These are phyloP conservation scores for Brenthis daphne DNA, from an alignment of 2,888 invertebrate genomes.

Conservation along the genomic window DNA sequence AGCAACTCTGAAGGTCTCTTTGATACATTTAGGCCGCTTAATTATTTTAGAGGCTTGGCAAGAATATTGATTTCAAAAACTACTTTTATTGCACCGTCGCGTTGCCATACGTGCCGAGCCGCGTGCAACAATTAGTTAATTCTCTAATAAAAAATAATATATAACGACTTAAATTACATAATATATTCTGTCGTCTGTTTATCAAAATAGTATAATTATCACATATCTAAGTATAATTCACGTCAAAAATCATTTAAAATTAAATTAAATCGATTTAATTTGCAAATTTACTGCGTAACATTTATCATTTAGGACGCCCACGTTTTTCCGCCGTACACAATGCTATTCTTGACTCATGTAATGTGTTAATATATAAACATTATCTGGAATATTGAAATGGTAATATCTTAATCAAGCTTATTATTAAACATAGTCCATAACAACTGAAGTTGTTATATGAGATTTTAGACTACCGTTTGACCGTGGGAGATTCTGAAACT, in stretches of 20 bases:
- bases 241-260: slow-evolving; percentile 17
- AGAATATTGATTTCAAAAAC: too few species aligned
- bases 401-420: slow-evolving; percentile 30
- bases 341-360: slow-evolving; percentile 18
- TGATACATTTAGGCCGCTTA: too few species aligned
- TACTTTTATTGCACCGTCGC: too few species aligned
- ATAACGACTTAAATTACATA: too few species aligned
- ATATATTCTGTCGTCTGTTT: neutral
- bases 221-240: slow-evolving; percentile 5
- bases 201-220: neutral
- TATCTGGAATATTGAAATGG: slow-evolving; percentile 21
- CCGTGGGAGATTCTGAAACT: neutral
- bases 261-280: slow-evolving; percentile 12
- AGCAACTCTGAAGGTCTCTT: too few species aligned
- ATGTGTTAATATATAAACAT: slow-evolving; percentile 20
- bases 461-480: slow-evolving; percentile 11
- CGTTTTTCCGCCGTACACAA: slow-evolving; percentile 8
- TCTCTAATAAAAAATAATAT: too few species aligned
- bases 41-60: accelerated
- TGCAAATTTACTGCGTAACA: slow-evolving; percentile 17
- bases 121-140: too few species aligned
- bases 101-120: too few species aligned
- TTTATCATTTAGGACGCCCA: slow-evolving; percentile 27
- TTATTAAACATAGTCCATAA: slow-evolving; percentile 28
- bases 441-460: slow-evolving; percentile 14